Base-by-base conservation (phyloP, 2,797 vertebrate species). In the Micropoecilia bifurca region DNA sequence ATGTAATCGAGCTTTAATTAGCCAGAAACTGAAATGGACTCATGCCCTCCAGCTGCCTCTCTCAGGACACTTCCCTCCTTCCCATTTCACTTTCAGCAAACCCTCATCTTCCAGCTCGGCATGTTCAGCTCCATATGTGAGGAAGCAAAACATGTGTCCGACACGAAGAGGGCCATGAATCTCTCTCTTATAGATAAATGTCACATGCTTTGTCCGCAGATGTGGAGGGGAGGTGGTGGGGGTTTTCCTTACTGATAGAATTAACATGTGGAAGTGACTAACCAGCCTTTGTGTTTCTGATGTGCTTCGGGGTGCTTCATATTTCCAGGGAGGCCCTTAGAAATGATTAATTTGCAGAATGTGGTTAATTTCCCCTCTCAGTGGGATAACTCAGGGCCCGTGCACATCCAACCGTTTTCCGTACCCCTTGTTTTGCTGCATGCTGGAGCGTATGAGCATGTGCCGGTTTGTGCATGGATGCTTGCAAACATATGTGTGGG, bases 191-290 rank as follows among this genome's bases (percentile, higher is more conserved):
- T 91, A 88, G 91, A 88, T 93, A 76, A 86, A 84, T 94, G 93
- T 94, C 95, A 94, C 93, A 93, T 94, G 92, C 91, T 94, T 82
- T 87, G 91, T 90, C 85, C 74, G 14, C 91, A 91, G 90, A 92
- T 92, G 90, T 92, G 88, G 79, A 81, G 43, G 84, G 74, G 80
- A 50, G 86, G 18, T 12, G 50, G 73, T 71, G 86, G 85, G 90
- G 88, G 83, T 83, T 92, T 93, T 93, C 92, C 91, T 92, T 89
- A 80, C 93, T 95, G 92, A 95, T 95, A 94, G 94, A 93, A 94
- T 95, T 94, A 95, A 92, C 94, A 94, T 90, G 91, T 95, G 94
- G 95, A 95, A 96, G 93, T 90, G 89, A 85, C 90, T 91, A 93
- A 92, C 87, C 91, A 79, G 87, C 76, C 85, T 91, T 92, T 91